Evolutionary conservation across 2,888 invertebrate genomes (phyloP).

Genomic region (Limnephilus lunatus): DNA sequence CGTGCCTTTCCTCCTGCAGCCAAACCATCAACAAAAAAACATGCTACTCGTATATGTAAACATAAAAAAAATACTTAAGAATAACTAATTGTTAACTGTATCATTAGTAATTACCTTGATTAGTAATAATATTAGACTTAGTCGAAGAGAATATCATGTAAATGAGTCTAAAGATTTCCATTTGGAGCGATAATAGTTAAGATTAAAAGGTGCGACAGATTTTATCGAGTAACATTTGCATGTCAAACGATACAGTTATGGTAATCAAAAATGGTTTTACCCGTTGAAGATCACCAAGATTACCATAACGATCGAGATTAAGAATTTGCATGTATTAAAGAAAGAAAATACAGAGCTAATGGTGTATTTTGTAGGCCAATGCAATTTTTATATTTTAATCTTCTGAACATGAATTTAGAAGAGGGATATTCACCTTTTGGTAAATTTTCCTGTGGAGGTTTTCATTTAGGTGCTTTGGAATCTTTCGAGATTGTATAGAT

Average conservation of each 20-base stretch:
- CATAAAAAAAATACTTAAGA: too few relatives aligned
- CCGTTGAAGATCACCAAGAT: neutral
- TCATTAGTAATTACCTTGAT: neutral
- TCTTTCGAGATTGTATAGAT: too few relatives aligned
- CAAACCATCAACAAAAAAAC: neutral
- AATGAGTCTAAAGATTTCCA: neutral
- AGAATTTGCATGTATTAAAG: conserved; percentile 8
- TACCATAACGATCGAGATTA: neutral
- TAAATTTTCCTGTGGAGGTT: too few relatives aligned
- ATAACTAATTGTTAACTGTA: too few relatives aligned
- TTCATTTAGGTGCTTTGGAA: too few relatives aligned
- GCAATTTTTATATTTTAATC: too few relatives aligned
- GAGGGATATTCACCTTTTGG: too few relatives aligned
- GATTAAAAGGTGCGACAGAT: conserved; percentile 14
- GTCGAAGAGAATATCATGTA: neutral
- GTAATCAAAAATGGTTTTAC: neutral
- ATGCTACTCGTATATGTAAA: neutral
- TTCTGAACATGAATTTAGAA: too few relatives aligned
- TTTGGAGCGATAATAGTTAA: neutral
- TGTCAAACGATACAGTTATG: neutral
- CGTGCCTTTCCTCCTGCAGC: too few relatives aligned
- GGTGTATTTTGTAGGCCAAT: neutral
- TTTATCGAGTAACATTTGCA: neutral
- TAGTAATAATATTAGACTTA: neutral
- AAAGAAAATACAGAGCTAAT: neutral